Conservation (phyloP, 2,797 vertebrate genomes). For the Okamejei kenojei region DNA sequence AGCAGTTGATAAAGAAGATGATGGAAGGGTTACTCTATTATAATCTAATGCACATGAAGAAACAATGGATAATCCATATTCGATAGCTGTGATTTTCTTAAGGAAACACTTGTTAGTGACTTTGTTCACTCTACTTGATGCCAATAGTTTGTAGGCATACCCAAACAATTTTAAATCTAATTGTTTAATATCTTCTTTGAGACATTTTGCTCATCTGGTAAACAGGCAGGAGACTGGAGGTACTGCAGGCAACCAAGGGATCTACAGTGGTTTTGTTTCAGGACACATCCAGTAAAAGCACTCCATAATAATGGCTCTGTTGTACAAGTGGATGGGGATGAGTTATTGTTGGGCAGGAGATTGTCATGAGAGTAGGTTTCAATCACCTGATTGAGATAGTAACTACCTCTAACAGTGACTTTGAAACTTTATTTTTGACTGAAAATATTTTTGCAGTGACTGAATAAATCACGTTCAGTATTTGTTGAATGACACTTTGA, state of each 20-base stretch:
- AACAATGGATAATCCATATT: neutral
- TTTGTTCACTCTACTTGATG: neutral
- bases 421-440: neutral
- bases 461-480: neutral
- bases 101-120: neutral
- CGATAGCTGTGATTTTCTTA: neutral
- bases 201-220: no score
- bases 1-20: neutral
- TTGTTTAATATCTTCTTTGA: neutral
- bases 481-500: neutral
- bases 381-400: neutral
- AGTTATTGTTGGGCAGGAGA: neutral
- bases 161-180: neutral
- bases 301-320: neutral
- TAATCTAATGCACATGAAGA: neutral
- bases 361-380: neutral
- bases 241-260: no score
- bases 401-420: no score
- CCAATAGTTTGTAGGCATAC: neutral
- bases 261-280: no score
- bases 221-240: no score
- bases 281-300: no score
- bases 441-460: neutral
- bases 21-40: neutral
- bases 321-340: neutral